Evolutionary conservation across 2,113 vertebrate genomes (phyloP).

Genomic region (Alethe diademata): DNA sequence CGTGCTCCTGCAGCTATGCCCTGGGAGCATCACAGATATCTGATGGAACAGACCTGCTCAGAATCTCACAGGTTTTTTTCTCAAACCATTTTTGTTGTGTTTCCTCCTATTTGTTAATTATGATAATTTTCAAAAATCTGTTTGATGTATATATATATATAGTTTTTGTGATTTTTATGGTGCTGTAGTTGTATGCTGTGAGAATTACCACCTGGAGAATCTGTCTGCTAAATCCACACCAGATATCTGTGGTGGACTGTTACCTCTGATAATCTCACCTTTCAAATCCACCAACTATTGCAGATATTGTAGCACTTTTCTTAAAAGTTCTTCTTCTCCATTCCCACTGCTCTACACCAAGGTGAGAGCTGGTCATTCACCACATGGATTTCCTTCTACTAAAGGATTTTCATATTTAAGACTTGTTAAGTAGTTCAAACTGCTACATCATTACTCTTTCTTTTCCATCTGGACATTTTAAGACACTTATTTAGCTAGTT

Average conservation of each 20-base stretch:
- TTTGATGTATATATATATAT: not conserved
- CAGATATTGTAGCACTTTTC: not conserved
- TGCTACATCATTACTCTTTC: not conserved
- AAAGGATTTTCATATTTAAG: not conserved
- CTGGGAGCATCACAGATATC: not conserved
- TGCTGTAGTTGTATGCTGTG: not conserved
- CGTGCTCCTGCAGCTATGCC: not conserved
- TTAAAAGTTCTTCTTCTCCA: not conserved
- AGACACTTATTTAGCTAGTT: not conserved
- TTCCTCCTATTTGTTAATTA: not conserved
- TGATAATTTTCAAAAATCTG: accelerated
- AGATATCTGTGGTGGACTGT: not conserved
- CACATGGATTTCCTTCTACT: not conserved
- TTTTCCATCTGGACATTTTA: not conserved
- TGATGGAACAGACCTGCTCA: not conserved
- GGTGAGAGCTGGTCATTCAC: not conserved
- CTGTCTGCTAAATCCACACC: not conserved
- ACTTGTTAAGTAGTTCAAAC: not conserved
- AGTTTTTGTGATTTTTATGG: not conserved
- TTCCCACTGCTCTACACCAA: not conserved
- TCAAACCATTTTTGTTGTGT: not conserved
- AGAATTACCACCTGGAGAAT: not conserved
- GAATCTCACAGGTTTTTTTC: not conserved
- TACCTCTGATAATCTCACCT: not conserved
- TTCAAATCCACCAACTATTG: not conserved